phyloP scores from a whole-genome alignment of 2,888 invertebrate species.

The Ptilodon capucinus region DNA sequence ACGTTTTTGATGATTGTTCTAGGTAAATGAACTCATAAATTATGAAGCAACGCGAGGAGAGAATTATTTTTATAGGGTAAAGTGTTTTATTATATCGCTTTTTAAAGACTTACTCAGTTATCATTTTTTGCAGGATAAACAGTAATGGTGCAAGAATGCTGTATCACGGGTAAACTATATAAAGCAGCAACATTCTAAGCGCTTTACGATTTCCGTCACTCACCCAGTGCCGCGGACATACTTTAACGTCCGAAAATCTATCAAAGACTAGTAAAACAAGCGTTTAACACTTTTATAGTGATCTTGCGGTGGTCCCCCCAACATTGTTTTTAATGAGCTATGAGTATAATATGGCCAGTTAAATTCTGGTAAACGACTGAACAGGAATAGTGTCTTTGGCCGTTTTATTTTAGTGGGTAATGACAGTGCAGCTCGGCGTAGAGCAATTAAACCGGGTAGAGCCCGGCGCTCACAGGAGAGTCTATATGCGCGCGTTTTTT shows the following conservation, averaged over 20 bases:
- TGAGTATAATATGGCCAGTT: constrained; percentile 74
- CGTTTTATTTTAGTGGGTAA: constrained; percentile 36
- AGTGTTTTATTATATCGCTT: no score
- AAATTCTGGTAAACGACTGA: constrained; percentile 61
- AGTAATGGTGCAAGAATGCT: neutral
- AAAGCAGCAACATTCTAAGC: constrained; percentile 5
- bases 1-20: no score
- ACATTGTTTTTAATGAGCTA: constrained; percentile 80
- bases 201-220: constrained; percentile 40
- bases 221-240: constrained; percentile 29
- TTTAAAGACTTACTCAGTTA: no score
- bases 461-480: no score
- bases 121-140: no score
- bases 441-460: constrained; percentile 14
- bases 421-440: constrained; percentile 10
- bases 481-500: no score
- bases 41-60: no score
- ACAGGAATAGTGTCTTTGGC: constrained; percentile 31
- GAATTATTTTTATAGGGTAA: no score
- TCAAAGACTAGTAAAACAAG: constrained; percentile 60
- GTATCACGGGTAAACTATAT: constrained; percentile 1
- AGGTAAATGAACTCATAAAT: no score
- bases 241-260: constrained; percentile 48
- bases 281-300: constrained; percentile 65
- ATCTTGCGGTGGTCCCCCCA: constrained; percentile 69